A percentile compares a stretch with the other conserved stretches of the same genome.
Conservation (phyloP, 1,140 invertebrate genomes). For the Holcopasites calliopsidis region DNA sequence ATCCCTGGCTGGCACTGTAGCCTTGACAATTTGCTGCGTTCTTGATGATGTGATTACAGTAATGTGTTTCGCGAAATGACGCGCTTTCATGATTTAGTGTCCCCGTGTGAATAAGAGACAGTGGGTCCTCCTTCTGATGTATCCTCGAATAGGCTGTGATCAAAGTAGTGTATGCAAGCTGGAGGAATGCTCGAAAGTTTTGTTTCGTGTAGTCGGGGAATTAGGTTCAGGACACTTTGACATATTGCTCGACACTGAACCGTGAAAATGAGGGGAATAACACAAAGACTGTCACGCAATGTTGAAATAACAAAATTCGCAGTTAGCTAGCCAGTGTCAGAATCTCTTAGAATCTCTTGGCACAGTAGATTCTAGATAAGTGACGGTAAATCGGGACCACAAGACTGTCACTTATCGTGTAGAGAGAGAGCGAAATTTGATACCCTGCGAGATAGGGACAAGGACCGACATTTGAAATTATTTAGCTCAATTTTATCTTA, state of each 20-base stretch:
- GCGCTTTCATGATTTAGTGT: conserved; percentile 37
- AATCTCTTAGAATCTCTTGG: too few relatives aligned
- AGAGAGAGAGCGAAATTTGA: too few relatives aligned
- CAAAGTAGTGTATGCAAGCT: conserved; percentile 26
- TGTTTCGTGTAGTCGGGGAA: background rate
- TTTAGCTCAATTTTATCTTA: too few relatives aligned
- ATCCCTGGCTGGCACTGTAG: conserved; percentile 11
- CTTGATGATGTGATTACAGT: conserved; percentile 21
- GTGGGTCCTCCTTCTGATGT: conserved; percentile 22
- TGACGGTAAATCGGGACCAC: too few relatives aligned
- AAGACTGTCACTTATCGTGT: too few relatives aligned
- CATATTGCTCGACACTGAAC: conserved; percentile 25
- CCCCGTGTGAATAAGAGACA: conserved; percentile 19
- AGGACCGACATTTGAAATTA: too few relatives aligned
- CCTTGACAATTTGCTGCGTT: conserved; percentile 31
- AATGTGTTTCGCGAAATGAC: conserved; percentile 20
- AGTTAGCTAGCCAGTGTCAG: too few relatives aligned
- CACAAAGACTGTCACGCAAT: background rate
- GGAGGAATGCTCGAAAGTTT: conserved; percentile 8
- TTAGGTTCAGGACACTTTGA: conserved; percentile 31
- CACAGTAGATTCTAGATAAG: too few relatives aligned
- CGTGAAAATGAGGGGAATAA: conserved; percentile 23
- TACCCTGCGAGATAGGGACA: too few relatives aligned
- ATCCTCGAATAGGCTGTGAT: conserved; percentile 15
- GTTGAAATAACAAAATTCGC: too few relatives aligned